Evolutionary conservation across 2,888 invertebrate genomes (phyloP), one percentile per base, ranked within the genome.

Genomic region (Dryadula phaetusa): DNA sequence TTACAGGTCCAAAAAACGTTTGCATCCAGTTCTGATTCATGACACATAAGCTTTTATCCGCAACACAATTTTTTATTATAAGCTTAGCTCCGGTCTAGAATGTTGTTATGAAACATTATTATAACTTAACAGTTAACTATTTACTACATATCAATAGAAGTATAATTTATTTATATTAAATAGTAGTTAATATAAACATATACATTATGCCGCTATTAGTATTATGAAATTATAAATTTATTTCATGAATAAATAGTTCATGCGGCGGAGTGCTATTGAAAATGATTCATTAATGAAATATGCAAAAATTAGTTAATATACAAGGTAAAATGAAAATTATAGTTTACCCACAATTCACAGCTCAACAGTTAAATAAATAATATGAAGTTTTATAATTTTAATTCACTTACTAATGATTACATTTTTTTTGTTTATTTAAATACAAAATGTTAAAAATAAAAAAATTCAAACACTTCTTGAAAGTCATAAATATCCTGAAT

Each of bases 21-120:
- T 85, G 88, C 88, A 91, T 89, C 92, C 92, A 92, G 69, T 75
- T 85, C 76, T 89, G 90, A 75, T 89, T 88, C 91, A 90, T 88
- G 64, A 88, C 91, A 67, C 85, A 87, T 67, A 90, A 82, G 78
- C 82, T 86, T 78, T 85, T 88, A 76, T 87, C 92, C 61, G 89
- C 91, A 44, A 86, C 86, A 72, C 86, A 92, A 71, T 88, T 93
- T 79, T 86, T 92, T 60, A 87, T 80, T 63, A 87, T 74, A 22
- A 92, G 77, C 72, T 77, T 87, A 3, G 83, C 77, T 34, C 86
- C 82, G 42, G 90, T 90, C 92, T 92, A 83, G 53, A 87, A 88
- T 28, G 10, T 12, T 37, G 10, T 37, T 12, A n/a, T n/a, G n/a
- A n/a, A n/a, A n/a, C n/a, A n/a, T n/a, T n/a, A n/a, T n/a, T n/a